These are phyloP conservation scores for Passer montanus DNA, from an alignment of 2,113 vertebrate species.

Conservation along the genomic window DNA sequence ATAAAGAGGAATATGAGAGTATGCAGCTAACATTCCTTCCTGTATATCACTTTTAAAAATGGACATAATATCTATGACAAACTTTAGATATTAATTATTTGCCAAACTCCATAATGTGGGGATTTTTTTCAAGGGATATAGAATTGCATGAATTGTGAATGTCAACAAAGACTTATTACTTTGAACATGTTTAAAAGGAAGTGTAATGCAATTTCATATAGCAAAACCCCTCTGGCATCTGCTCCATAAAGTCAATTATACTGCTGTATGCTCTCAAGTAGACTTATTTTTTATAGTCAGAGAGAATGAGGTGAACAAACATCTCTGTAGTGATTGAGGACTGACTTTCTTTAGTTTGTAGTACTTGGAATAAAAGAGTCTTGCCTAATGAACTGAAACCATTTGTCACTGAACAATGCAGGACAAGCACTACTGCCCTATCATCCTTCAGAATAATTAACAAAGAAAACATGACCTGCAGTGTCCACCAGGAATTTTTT, in stretches of 20 bases:
- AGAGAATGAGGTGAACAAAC: constrained; percentile 44
- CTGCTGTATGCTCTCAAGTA: constrained; percentile 1
- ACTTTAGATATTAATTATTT: constrained; percentile 69
- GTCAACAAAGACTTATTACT: constrained; percentile 71
- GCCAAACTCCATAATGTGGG: not conserved
- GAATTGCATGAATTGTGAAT: constrained; percentile 64
- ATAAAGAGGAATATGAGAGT: not conserved
- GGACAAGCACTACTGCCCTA: not conserved
- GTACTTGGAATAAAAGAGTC: constrained; percentile 1
- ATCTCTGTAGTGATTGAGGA: constrained; percentile 26
- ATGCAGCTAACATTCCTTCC: not conserved
- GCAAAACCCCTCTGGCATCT: constrained; percentile 53
- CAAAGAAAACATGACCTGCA: not conserved
- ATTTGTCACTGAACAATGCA: not conserved
- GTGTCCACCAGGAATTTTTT: not conserved
- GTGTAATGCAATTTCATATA: constrained; percentile 67
- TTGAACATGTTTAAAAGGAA: constrained; percentile 65
- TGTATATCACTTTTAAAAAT: not conserved
- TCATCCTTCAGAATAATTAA: not conserved
- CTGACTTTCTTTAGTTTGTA: constrained; percentile 36
- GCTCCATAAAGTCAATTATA: constrained; percentile 60
- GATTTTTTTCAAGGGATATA: not conserved
- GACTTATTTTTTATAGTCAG: constrained; percentile 52
- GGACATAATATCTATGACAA: constrained; percentile 27
- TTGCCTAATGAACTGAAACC: constrained; percentile 42